Percentiles rank a stretch among this genome's conserved stretches.
phyloP scores from a whole-genome alignment of 2,797 vertebrate genomes.

The Triplophysa yarkandensis region DNA sequence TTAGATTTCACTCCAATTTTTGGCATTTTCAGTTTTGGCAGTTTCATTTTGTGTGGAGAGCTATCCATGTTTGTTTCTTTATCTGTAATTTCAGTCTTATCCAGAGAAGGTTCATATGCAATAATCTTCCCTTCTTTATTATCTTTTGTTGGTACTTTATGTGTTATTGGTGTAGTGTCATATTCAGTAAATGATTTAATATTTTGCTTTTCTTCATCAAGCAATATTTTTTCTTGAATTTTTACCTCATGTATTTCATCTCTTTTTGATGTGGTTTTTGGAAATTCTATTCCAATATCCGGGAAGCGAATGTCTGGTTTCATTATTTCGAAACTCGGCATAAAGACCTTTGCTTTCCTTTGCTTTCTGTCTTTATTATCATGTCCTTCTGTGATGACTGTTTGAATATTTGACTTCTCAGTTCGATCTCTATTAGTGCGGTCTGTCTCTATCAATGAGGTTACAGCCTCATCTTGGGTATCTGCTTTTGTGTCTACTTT shows the following conservation, averaged over 20 bases:
- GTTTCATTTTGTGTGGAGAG: conserved; percentile 52
- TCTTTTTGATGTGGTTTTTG: conserved; percentile 51
- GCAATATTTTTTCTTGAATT: conserved; percentile 8
- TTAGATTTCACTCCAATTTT: conserved; percentile 29
- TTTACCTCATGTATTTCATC: conserved; percentile 13
- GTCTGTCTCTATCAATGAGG: too few relatives aligned
- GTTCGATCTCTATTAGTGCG: conserved; percentile 1
- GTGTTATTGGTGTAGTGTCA: neutral
- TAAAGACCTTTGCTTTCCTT: conserved; percentile 61
- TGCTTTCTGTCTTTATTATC: conserved; percentile 66
- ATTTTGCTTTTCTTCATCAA: conserved; percentile 1
- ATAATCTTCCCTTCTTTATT: conserved; percentile 4
- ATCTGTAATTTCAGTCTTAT: neutral
- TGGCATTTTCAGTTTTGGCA: conserved; percentile 45
- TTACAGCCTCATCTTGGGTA: conserved; percentile 1
- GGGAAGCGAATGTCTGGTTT: conserved; percentile 67
- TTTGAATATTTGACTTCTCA: conserved; percentile 22
- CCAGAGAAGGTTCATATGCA: neutral
- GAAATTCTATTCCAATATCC: conserved; percentile 64
- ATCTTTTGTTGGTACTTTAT: conserved; percentile 9
- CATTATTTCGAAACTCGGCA: conserved; percentile 60
- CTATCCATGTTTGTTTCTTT: conserved; percentile 35
- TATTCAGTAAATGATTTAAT: neutral
- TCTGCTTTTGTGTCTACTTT: conserved; percentile 36
- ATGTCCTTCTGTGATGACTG: conserved; percentile 48